Conservation (phyloP, 2,797 vertebrate genomes). For the Typhlichthys eigenmanni region DNA sequence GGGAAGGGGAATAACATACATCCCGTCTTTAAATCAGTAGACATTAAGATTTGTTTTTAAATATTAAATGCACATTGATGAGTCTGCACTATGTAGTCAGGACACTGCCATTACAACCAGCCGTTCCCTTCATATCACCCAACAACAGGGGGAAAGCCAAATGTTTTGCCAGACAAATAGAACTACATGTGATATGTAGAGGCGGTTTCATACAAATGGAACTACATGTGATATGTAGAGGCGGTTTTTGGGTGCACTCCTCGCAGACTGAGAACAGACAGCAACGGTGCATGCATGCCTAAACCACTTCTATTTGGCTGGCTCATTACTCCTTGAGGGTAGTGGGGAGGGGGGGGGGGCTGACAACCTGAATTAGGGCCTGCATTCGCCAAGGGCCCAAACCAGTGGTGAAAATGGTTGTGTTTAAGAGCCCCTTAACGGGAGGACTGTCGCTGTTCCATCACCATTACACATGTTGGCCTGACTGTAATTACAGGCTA, state of each 20-base stretch:
- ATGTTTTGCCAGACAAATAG: too few relatives aligned
- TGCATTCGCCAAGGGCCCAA: constrained; percentile 40
- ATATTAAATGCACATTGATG: too few relatives aligned
- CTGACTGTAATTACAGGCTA: constrained; percentile 28
- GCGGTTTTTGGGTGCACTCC: background rate
- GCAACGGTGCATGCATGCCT: constrained; percentile 36
- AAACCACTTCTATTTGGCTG: constrained; percentile 41
- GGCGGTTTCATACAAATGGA: background rate
- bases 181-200: constrained; percentile 2
- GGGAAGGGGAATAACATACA: background rate
- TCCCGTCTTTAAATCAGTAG: too few relatives aligned
- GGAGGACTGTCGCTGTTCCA: constrained; percentile 36
- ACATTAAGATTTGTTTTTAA: too few relatives aligned
- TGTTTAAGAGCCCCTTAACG: constrained; percentile 41
- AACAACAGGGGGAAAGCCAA: too few relatives aligned
- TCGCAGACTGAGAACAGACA: constrained; percentile 21
- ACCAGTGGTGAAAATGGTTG: constrained; percentile 42
- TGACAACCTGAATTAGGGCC: constrained; percentile 58
- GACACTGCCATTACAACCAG: too few relatives aligned
- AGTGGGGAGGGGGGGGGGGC: background rate
- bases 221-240: constrained; percentile 2
- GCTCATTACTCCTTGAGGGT: constrained; percentile 40
- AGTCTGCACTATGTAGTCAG: too few relatives aligned
- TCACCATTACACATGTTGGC: constrained; percentile 36
- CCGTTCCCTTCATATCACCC: too few relatives aligned